Evolutionary conservation across 2,113 vertebrate species (phyloP).

Genomic region (Pantherophis guttatus): DNA sequence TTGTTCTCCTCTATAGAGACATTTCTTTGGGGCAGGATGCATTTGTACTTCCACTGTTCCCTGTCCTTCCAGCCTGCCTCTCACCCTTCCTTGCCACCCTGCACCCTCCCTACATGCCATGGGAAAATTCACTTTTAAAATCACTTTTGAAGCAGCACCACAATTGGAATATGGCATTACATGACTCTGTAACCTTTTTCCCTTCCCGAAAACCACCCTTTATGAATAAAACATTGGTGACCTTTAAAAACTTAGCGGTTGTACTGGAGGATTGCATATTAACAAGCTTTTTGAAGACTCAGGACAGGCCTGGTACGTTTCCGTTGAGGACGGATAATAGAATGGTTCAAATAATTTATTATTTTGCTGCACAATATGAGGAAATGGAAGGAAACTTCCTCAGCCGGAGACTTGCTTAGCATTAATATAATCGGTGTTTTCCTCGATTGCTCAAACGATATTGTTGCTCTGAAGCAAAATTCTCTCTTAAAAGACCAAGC

Average conservation of each 20-base stretch:
- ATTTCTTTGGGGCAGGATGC: neutral
- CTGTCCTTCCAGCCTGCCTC: neutral
- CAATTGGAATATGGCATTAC: constrained; percentile 81
- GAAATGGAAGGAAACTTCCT: constrained; percentile 69
- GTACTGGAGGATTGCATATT: constrained; percentile 85
- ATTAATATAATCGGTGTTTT: constrained; percentile 56
- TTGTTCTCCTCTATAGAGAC: neutral
- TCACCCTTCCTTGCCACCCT: neutral
- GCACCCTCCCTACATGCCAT: constrained; percentile 51
- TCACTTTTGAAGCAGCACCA: constrained; percentile 70
- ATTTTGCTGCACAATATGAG: constrained; percentile 71
- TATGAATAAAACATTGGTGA: constrained; percentile 86
- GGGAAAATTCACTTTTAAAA: constrained; percentile 44
- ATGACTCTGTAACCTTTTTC: constrained; percentile 81
- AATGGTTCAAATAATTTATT: constrained; percentile 79
- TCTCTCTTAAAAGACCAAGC: constrained; percentile 43
- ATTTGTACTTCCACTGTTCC: neutral
- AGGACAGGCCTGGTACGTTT: constrained; percentile 78
- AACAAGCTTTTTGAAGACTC: constrained; percentile 84
- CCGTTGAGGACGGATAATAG: constrained; percentile 79
- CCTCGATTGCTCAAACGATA: constrained; percentile 54
- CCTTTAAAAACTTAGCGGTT: constrained; percentile 86
- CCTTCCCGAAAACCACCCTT: constrained; percentile 82
- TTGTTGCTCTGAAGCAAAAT: constrained; percentile 46
- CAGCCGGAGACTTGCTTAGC: constrained; percentile 63